Evolutionary conservation across 2,797 vertebrate genomes (phyloP), one percentile per base, ranked within the genome.

Genomic region (Arvicola amphibius): DNA sequence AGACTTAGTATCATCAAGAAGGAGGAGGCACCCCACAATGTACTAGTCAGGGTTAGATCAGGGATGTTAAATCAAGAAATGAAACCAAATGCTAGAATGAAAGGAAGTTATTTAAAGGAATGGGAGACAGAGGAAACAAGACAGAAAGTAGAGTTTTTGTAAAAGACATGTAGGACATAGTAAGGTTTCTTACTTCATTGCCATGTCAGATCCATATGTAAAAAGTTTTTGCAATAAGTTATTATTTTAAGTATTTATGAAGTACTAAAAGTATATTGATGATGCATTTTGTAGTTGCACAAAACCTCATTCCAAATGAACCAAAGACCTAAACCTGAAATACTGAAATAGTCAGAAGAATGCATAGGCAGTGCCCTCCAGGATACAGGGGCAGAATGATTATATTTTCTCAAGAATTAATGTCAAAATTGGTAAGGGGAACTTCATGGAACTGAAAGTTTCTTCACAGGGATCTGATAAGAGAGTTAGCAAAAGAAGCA

Each of bases 221-320:
- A 69, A 63, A 90, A 25, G 9, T 46, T 77, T n/a, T 91, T 88
- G 14, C n/a, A 88, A 90, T 88, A 86, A 67, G 81, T 78, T 34
- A 34, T 56, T 9, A 79, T 85, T 88, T 94, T 90, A 88, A 90
- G 32, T 7, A 69, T 32, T 61, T 95, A 40, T n/a, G 34, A 88
- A 77, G 34, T n/a, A 32, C 16, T 34, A 43, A 9, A 40, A 43
- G 11, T 46, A 9, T 27, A 73, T 29, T 29, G 93, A n/a, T 3
- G 77, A 48, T n/a, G 13, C 13, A 46, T 34, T 74, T 88, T 88
- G 34, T n/a, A 48, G 21, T n/a, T 85, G 43, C 21, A 48, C 19
- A 67, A 48, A 59, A 23, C 14, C 11, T 48, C 46, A 48, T 17
- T 48, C 43, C 61, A 23, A 34, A 23, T 67, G 61, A 21, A 85